Evolutionary conservation across 2,113 vertebrate genomes (phyloP), one percentile per base, ranked within the genome.

Genomic region (Oncorhynchus nerka): DNA sequence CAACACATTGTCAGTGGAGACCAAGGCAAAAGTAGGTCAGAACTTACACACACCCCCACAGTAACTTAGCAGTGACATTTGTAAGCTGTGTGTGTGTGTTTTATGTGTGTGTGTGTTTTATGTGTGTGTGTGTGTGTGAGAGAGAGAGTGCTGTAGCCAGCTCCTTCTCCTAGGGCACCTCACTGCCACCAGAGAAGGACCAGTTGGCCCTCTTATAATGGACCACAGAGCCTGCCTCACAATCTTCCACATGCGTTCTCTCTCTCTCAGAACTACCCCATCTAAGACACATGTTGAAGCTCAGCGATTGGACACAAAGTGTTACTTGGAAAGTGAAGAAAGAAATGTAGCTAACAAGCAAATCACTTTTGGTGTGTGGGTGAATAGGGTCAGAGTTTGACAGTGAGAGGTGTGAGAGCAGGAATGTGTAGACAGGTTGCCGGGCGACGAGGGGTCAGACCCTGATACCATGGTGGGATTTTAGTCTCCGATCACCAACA

Each of bases 61-160:
- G 77, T 34, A 57, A 62, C 22, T 19, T n/a, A 19, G 9, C 72
- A 77, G 66, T 82, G 80, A 80, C 77, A 84, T 84, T 80, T 85
- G 66, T 30, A 68, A 74, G 48, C 76, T 74, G 28, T 81, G 68
- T 16, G n/a, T 70, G 19, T 74, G 77, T 85, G 34, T 34, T 1
- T 34, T 34, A 5, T 34, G 32, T 34, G 32, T 34, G 32, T 34
- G 1, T 34, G 32, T 34, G 5, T 6, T 1, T 34, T 24, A 24
- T 26, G 19, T 74, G 77, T 39, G 6, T 39, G 7, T 39, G 34
- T 39, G 34, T 39, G 1, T 39, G 34, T 8, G 7, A 2, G 34
- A 1, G 62, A 76, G 68, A 61, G 74, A 57, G 48, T 6, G 32
- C 32, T 68, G 65, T 75, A 70, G 71, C 68, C 70, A 48, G 20